phyloP scores from a whole-genome alignment of 2,888 invertebrate species.

The Agrotis clavis region DNA sequence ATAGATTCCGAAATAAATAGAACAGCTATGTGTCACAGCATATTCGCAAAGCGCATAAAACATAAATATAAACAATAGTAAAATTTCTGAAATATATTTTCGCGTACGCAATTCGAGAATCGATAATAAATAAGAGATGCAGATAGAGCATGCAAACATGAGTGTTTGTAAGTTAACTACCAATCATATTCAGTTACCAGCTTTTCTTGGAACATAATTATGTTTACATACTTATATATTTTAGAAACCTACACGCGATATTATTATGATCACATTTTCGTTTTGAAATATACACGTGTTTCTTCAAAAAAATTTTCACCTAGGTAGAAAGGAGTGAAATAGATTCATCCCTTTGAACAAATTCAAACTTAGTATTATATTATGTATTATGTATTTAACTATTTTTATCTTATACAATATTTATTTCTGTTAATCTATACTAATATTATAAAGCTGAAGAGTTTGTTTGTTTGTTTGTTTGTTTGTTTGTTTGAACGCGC shows the following conservation, averaged over 20 bases:
- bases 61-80: conserved; percentile 26
- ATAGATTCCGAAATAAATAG: conserved; percentile 32
- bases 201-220: conserved; percentile 5
- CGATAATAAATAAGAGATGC: conserved; percentile 23
- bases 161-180: conserved; percentile 10
- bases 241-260: background rate
- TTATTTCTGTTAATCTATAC: no score
- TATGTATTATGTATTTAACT: no score
- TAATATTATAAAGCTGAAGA: no score
- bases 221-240: background rate
- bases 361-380: background rate
- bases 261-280: no score
- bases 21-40: conserved; percentile 9
- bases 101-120: conserved; percentile 17
- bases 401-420: background rate
- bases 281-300: conserved; percentile 12
- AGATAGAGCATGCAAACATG: background rate
- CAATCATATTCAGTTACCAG: conserved; percentile 19
- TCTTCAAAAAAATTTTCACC: conserved; percentile 1
- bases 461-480: no score
- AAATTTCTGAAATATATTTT: conserved; percentile 28
- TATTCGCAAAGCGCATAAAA: conserved; percentile 26
- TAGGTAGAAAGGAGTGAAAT: no score
- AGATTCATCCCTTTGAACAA: background rate
- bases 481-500: no score